phyloP scores from a whole-genome alignment of 2,797 vertebrate species.

The Heteromormyrus szaboi region DNA sequence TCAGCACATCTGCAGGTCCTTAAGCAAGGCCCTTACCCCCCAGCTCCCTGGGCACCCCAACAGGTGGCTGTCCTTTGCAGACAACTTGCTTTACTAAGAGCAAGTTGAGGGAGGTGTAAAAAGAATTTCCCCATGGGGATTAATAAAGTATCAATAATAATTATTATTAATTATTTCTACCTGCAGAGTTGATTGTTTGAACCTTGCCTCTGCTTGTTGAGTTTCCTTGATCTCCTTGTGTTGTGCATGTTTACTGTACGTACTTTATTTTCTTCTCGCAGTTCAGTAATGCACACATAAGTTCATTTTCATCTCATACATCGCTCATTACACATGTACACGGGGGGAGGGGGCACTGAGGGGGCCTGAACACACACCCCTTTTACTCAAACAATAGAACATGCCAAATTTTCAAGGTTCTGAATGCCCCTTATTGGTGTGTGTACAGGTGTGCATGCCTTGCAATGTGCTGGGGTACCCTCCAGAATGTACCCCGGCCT shows the following conservation, averaged over 20 bases:
- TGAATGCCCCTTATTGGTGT: neutral
- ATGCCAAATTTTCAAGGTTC: neutral
- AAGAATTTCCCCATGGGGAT: no score
- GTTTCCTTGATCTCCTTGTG: neutral
- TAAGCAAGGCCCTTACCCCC: no score
- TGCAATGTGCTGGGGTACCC: neutral
- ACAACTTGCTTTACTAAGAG: no score
- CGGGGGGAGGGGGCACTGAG: neutral
- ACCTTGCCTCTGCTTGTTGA: neutral
- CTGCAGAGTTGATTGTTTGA: neutral
- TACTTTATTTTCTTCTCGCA: neutral
- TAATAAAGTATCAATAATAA: no score
- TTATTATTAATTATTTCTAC: neutral
- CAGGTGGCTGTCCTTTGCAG: no score
- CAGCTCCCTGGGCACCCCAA: no score
- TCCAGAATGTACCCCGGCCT: neutral
- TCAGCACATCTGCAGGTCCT: no score
- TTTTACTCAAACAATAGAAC: neutral
- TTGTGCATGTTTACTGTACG: neutral
- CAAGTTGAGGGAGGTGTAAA: no score
- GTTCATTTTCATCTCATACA: neutral
- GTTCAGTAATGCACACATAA: neutral
- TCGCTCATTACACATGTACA: neutral
- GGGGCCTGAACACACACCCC: neutral
- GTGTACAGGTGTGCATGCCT: neutral